These are phyloP conservation scores for Cryptoleucopteryx plumbea DNA, from an alignment of 2,113 vertebrate species.

Conservation along the genomic window DNA sequence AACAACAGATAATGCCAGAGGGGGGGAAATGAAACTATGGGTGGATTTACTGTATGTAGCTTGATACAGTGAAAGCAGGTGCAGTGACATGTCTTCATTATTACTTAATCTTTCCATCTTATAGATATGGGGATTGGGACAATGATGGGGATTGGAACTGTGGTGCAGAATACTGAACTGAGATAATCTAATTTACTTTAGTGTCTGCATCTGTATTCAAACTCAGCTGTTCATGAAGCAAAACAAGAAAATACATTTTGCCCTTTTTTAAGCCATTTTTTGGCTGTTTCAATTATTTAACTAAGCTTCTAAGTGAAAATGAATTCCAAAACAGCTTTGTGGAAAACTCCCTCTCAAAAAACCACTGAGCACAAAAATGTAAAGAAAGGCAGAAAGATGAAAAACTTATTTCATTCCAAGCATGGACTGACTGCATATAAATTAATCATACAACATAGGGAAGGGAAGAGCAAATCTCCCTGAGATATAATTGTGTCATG, in stretches of 20 bases:
- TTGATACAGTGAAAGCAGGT: constrained; percentile 35
- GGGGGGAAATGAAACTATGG: background rate
- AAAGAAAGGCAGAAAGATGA: constrained; percentile 4
- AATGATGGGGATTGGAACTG: constrained; percentile 5
- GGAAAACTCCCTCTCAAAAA: background rate
- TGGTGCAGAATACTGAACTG: constrained; percentile 34
- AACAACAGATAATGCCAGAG: background rate
- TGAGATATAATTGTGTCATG: background rate
- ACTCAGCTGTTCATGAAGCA: constrained; percentile 34
- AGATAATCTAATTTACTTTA: constrained; percentile 50
- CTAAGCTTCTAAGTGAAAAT: background rate
- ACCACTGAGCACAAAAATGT: background rate
- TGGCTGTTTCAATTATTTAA: constrained; percentile 27
- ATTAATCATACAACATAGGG: constrained; percentile 24
- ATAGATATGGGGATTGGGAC: constrained; percentile 20
- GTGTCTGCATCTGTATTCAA: constrained; percentile 48
- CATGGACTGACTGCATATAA: background rate
- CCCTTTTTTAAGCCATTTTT: background rate
- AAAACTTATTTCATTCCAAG: constrained; percentile 31
- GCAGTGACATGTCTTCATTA: constrained; percentile 58
- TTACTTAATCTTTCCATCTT: constrained; percentile 52
- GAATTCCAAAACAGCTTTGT: background rate
- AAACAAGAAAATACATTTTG: constrained; percentile 25
- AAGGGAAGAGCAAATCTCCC: constrained; percentile 14
- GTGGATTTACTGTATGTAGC: background rate